Evolutionary conservation across 2,888 invertebrate genomes (phyloP).

Genomic region (Argynnis bischoffii): DNA sequence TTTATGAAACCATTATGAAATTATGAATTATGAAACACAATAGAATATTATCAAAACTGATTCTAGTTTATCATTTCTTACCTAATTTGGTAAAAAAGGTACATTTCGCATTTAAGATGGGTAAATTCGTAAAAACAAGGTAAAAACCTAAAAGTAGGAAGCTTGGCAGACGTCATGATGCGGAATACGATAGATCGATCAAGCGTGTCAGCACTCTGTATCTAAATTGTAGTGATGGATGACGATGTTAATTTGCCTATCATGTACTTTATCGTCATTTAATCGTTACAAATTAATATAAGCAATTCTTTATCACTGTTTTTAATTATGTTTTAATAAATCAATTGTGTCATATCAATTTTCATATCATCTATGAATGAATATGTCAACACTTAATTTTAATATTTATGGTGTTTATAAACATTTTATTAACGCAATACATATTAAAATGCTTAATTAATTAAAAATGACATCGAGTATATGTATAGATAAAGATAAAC

Average conservation of each 20-base stretch:
- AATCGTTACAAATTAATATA: conserved; percentile 3
- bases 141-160: conserved; percentile 53
- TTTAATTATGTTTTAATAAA: background rate
- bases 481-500: background rate
- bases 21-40: too few relatives aligned
- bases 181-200: conserved; percentile 55
- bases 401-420: too few relatives aligned
- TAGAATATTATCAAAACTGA: background rate
- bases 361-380: background rate
- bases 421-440: too few relatives aligned
- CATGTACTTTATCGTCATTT: conserved; percentile 5
- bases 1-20: too few relatives aligned
- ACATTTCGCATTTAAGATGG: conserved; percentile 9
- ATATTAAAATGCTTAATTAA: too few relatives aligned
- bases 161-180: conserved; percentile 53
- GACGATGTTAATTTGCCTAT: conserved; percentile 5
- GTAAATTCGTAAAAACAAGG: conserved; percentile 19
- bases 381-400: too few relatives aligned
- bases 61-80: background rate
- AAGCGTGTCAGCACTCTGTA: conserved; percentile 38
- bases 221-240: conserved; percentile 36
- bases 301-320: background rate
- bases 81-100: background rate
- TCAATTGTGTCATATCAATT: background rate
- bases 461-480: background rate